Evolutionary conservation across 2,797 vertebrate genomes (phyloP).

Genomic region (Vipera latastei): DNA sequence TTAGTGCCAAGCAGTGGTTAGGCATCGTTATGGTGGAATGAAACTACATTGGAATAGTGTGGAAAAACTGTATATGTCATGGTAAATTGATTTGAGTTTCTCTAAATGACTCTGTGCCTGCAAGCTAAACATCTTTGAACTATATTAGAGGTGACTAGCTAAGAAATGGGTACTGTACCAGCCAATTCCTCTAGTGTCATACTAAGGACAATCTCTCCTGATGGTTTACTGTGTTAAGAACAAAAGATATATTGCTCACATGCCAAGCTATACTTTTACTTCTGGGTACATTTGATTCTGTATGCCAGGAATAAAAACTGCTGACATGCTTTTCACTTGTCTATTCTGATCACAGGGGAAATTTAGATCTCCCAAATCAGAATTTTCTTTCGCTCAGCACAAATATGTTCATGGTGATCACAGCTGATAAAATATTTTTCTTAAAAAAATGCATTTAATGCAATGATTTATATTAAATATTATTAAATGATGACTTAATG

Average conservation of each 20-base stretch:
- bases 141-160: not conserved
- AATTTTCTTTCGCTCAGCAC: not conserved
- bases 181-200: not conserved
- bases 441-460: not conserved
- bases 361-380: not conserved
- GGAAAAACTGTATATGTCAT: not conserved
- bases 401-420: not conserved
- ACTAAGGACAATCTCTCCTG: not conserved
- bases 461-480: not conserved
- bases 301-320: not conserved
- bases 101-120: slow-evolving; percentile 9
- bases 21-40: not conserved
- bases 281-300: not conserved
- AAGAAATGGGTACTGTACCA: not conserved
- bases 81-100: not conserved
- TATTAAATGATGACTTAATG: not conserved
- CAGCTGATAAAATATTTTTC: not conserved
- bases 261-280: not conserved
- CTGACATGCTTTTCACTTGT: not conserved
- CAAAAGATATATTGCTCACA: not conserved
- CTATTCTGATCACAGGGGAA: not conserved
- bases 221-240: not conserved
- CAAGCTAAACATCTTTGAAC: slow-evolving; percentile 7
- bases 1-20: not conserved
- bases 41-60: not conserved